Percentiles rank a stretch among this genome's conserved stretches.
phyloP scores from a whole-genome alignment of 2,888 invertebrate species.

The Brassicogethes aeneus region DNA sequence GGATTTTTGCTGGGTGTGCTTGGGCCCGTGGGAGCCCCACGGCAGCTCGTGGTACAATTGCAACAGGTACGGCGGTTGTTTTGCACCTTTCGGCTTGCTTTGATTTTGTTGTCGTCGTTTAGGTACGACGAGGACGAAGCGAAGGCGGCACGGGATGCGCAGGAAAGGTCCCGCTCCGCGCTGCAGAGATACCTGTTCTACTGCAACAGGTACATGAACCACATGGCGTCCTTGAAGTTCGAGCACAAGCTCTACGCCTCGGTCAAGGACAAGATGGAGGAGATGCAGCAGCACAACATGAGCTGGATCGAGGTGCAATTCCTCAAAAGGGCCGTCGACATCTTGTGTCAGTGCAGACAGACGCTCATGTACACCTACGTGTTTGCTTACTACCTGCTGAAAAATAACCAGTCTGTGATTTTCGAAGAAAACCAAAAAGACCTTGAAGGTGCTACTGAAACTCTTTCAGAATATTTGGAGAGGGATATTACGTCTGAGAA shows the following conservation, averaged over 20 bases:
- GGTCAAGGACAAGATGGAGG: slow-evolving; percentile 97
- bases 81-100: too few relatives aligned
- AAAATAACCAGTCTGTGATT: slow-evolving; percentile 97
- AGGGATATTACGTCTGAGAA: slow-evolving; percentile 96
- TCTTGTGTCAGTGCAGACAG: slow-evolving; percentile 92
- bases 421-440: slow-evolving; percentile 99
- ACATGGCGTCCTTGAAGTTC: slow-evolving; percentile 96
- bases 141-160: slow-evolving; percentile 91
- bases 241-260: slow-evolving; percentile 94
- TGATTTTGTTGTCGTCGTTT: too few relatives aligned
- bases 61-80: slow-evolving; percentile 76
- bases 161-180: slow-evolving; percentile 87
- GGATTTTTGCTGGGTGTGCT: slow-evolving; percentile 99
- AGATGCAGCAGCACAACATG: slow-evolving; percentile 99
- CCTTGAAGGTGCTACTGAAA: slow-evolving; percentile 95
- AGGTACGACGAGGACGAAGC: slow-evolving; percentile 88
- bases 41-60: slow-evolving; percentile 98
- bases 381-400: slow-evolving; percentile 95
- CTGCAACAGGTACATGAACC: slow-evolving; percentile 98
- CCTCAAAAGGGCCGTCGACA: slow-evolving; percentile 94
- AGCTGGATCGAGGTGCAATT: slow-evolving; percentile 99
- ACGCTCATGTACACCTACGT: slow-evolving; percentile 99
- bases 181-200: slow-evolving; percentile 96
- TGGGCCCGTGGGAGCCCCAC: slow-evolving; percentile 98
- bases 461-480: slow-evolving; percentile 94